phyloP scores from a whole-genome alignment of 2,113 vertebrate genomes.

The Daboia siamensis region DNA sequence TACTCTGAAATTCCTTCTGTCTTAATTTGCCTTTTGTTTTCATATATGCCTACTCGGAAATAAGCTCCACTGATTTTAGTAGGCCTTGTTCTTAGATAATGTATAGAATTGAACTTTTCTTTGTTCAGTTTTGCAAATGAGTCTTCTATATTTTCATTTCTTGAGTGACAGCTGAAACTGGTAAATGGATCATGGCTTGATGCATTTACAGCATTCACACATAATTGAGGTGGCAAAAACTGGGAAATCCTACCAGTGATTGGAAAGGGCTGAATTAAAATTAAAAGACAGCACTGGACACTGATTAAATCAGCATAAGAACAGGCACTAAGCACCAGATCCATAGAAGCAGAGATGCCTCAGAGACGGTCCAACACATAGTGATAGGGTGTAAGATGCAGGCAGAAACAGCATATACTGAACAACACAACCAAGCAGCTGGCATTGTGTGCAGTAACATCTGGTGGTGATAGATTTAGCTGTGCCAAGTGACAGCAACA shows the following conservation, averaged over 20 bases:
- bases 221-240: neutral
- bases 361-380: neutral
- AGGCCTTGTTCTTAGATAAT: neutral
- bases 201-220: neutral
- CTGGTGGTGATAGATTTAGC: neutral
- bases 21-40: neutral
- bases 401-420: neutral
- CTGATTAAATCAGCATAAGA: neutral
- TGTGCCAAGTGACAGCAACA: neutral
- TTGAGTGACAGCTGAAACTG: neutral
- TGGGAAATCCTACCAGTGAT: neutral
- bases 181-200: neutral
- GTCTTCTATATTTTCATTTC: neutral
- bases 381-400: neutral
- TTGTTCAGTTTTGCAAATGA: neutral
- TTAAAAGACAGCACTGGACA: neutral
- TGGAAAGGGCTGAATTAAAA: neutral
- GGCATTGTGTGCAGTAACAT: neutral
- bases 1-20: too few species aligned
- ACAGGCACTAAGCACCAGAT: neutral
- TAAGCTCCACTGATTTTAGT: neutral
- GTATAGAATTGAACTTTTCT: neutral
- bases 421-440: neutral
- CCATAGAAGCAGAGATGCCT: neutral
- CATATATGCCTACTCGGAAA: neutral